Conservation (phyloP, 1,140 invertebrate species). For the Watersipora subatra region DNA sequence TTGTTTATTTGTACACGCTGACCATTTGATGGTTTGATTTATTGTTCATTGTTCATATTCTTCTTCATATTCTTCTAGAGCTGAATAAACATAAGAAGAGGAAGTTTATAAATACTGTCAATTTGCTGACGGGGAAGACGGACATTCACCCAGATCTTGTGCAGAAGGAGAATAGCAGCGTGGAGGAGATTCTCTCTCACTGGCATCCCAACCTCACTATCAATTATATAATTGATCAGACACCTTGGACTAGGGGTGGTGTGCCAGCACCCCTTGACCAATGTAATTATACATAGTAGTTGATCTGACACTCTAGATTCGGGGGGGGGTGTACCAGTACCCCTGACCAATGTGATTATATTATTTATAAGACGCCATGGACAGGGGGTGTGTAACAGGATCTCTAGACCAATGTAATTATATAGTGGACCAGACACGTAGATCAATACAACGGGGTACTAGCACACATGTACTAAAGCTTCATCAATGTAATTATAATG, state of each 20-base stretch:
- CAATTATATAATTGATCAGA: constrained; percentile 86
- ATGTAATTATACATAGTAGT: constrained; percentile 46
- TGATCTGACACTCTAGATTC: no score
- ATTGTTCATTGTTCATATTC: neutral
- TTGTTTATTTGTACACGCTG: neutral
- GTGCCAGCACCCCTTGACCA: constrained; percentile 83
- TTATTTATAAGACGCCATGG: no score
- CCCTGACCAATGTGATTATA: no score
- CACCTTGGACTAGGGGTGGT: constrained; percentile 69
- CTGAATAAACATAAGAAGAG: constrained; percentile 87
- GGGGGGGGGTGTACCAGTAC: no score
- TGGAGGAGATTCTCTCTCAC: constrained; percentile 78
- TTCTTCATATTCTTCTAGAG: constrained; percentile 22
- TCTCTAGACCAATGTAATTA: no score
- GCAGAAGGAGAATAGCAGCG: constrained; percentile 17
- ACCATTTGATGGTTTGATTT: neutral
- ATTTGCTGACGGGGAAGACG: constrained; percentile 84
- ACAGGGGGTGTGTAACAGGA: no score
- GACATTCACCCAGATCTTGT: constrained; percentile 41
- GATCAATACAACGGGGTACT: no score
- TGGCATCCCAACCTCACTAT: constrained; percentile 99
- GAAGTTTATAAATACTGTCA: constrained; percentile 73
- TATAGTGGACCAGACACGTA: no score
- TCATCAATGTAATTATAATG: no score
- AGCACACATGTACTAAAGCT: no score